Conservation (phyloP, 2,888 invertebrate genomes). For the Patella depressa region DNA sequence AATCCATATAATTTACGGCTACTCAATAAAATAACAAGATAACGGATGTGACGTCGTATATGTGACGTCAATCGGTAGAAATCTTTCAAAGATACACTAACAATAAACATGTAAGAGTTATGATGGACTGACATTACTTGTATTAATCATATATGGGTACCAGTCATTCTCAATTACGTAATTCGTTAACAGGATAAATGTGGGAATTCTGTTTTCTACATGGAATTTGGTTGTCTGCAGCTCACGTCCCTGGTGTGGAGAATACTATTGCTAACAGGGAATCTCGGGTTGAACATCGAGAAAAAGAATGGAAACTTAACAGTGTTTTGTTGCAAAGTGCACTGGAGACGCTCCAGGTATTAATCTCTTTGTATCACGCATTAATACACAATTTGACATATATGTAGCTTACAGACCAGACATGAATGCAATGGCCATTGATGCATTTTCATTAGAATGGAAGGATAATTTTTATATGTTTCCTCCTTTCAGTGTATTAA, state of each 20-base stretch:
- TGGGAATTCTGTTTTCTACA: constrained; percentile 20
- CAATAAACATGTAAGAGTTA: too few species aligned
- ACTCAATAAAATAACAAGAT: too few species aligned
- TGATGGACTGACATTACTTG: constrained; percentile 12
- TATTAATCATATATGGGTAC: constrained; percentile 26
- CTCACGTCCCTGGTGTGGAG: constrained; percentile 20
- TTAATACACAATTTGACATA: constrained; percentile 21
- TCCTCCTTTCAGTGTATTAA: constrained; percentile 32
- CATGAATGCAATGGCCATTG: constrained; percentile 23
- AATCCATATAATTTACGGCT: too few species aligned
- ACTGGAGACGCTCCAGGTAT: constrained; percentile 4
- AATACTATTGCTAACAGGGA: constrained; percentile 24
- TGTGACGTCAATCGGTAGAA: too few species aligned
- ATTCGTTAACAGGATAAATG: constrained; percentile 18
- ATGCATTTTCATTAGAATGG: constrained; percentile 30
- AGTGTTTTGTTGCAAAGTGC: constrained; percentile 11
- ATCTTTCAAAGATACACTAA: too few species aligned
- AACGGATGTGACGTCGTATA: too few species aligned
- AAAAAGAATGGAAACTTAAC: constrained; percentile 31
- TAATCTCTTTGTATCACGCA: constrained; percentile 32
- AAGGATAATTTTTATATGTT: not conserved
- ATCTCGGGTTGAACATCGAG: constrained; percentile 2
- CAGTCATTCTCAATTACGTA: constrained; percentile 13
- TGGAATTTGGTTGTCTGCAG: constrained; percentile 24
- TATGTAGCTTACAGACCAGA: constrained; percentile 30